Evolutionary conservation across 2,113 vertebrate genomes (phyloP).

Genomic region (Chaenocephalus aceratus): DNA sequence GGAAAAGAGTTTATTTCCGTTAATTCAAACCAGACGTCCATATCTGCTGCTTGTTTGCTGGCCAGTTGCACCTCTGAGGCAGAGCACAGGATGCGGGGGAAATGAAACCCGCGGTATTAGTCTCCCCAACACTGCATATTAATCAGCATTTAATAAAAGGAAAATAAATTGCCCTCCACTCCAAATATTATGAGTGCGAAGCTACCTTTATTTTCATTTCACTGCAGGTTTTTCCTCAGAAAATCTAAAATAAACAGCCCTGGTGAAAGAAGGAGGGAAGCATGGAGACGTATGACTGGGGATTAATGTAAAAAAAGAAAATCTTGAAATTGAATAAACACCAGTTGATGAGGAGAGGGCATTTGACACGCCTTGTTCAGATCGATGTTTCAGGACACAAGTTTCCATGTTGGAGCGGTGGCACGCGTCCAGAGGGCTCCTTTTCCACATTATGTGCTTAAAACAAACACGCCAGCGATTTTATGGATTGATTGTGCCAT

Average conservation of each 20-base stretch:
- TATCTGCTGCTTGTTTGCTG: constrained; percentile 76
- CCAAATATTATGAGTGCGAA: constrained; percentile 91
- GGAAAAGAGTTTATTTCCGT: constrained; percentile 82
- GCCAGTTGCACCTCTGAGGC: constrained; percentile 82
- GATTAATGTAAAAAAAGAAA: constrained; percentile 56
- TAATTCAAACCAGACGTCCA: constrained; percentile 92
- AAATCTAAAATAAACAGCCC: constrained; percentile 77
- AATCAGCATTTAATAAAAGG: constrained; percentile 96
- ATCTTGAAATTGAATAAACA: constrained; percentile 78
- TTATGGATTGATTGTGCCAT: constrained; percentile 26
- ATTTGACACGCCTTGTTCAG: constrained; percentile 39
- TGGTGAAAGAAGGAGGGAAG: constrained; percentile 74
- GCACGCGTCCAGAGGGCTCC: constrained; percentile 34
- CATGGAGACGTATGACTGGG: constrained; percentile 54
- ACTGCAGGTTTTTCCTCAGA: constrained; percentile 71
- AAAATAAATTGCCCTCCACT: constrained; percentile 93
- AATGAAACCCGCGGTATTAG: constrained; percentile 91
- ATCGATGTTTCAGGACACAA: constrained; percentile 39
- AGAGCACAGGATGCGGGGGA: constrained; percentile 90
- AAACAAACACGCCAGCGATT: constrained; percentile 60
- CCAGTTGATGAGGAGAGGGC: constrained; percentile 76
- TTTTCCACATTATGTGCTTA: constrained; percentile 54
- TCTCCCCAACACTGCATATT: constrained; percentile 94
- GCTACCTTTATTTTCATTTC: constrained; percentile 82
- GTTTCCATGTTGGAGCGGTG: constrained; percentile 57